These are phyloP conservation scores for Tychaedon coryphoeus DNA, from an alignment of 2,113 vertebrate genomes.

Conservation along the genomic window DNA sequence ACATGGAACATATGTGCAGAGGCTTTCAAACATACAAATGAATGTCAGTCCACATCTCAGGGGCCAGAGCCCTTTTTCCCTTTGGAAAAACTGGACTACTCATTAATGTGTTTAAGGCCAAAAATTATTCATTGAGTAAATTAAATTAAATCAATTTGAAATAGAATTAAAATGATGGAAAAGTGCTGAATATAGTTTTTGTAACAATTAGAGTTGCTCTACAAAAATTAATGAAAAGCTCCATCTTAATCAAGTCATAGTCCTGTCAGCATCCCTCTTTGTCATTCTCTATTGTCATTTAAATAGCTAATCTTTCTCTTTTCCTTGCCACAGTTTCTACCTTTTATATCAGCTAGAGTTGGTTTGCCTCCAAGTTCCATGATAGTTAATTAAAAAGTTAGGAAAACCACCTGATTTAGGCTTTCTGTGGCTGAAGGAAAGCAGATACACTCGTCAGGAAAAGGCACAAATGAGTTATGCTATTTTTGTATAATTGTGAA, in stretches of 20 bases:
- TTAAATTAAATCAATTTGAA: conserved; percentile 71
- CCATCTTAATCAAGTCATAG: conserved; percentile 69
- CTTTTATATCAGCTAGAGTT: neutral
- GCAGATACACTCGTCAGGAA: neutral
- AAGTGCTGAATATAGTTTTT: conserved; percentile 68
- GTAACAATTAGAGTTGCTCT: conserved; percentile 56
- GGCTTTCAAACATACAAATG: neutral
- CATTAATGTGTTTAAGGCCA: conserved; percentile 26
- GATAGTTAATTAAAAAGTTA: neutral
- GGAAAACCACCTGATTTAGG: neutral
- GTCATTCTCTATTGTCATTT: conserved; percentile 64
- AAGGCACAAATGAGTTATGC: neutral
- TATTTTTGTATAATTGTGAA: conserved; percentile 2
- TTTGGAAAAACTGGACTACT: conserved; percentile 8
- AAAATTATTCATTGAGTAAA: conserved; percentile 67
- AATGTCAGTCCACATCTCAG: neutral
- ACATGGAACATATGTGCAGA: neutral
- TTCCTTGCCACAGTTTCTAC: conserved; percentile 11
- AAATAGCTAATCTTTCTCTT: conserved; percentile 52
- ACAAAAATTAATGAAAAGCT: conserved; percentile 69
- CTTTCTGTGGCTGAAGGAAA: conserved; percentile 22
- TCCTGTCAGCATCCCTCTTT: conserved; percentile 55
- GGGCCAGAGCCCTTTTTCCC: neutral
- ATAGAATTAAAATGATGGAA: conserved; percentile 77
- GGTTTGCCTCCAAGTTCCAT: neutral